A percentile compares a stretch with the other conserved stretches of the same genome.
Conservation (phyloP, 1,140 invertebrate genomes). For the Oscheius sp. region DNA sequence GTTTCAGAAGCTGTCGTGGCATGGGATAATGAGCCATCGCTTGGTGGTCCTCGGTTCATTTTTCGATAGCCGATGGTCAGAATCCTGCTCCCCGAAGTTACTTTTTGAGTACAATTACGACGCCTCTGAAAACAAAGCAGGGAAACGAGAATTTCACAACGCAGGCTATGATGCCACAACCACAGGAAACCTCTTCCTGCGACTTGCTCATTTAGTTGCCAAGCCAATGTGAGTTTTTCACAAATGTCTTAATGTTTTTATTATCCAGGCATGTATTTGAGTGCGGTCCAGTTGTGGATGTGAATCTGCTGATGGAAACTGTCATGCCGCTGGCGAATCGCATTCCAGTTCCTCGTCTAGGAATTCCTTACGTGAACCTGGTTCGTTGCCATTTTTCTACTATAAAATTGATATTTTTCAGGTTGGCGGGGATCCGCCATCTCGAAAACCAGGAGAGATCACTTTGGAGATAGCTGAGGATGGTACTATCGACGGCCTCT, state of each 20-base stretch:
- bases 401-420: not conserved
- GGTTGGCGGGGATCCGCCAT: slow-evolving; percentile 11
- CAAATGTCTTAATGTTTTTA: too few relatives aligned
- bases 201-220: slow-evolving; percentile 8
- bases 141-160: not conserved
- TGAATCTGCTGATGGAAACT: not conserved
- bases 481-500: not conserved
- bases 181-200: not conserved
- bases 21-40: slow-evolving; percentile 7
- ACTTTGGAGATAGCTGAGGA: not conserved
- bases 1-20: slow-evolving; percentile 4
- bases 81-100: not conserved
- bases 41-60: not conserved
- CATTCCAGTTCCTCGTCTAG: slow-evolving; percentile 7
- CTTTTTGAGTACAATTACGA: not conserved
- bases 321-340: not conserved
- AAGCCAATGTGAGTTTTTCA: not conserved
- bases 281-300: not conserved
- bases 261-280: not conserved
- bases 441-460: not conserved
- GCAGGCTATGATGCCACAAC: slow-evolving; percentile 3
- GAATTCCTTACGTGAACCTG: slow-evolving; percentile 13
- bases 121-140: not conserved
- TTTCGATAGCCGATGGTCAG: not conserved
- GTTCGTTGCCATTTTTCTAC: not conserved